Evolutionary conservation across 2,888 invertebrate genomes (phyloP), one percentile per base, ranked within the genome.

Genomic region (Eupithecia subfuscata): DNA sequence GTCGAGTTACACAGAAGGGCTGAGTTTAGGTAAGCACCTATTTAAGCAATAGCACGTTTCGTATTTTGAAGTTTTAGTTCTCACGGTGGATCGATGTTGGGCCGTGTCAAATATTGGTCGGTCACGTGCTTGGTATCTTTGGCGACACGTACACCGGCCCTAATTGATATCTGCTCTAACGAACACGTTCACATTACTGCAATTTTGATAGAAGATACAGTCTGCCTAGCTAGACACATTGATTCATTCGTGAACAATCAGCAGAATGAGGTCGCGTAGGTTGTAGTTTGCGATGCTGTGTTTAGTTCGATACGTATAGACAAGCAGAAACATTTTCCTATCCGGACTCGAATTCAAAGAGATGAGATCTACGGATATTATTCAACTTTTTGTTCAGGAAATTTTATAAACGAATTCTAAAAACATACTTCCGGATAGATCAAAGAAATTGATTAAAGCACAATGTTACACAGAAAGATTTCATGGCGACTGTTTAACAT

Each of bases 1-100:
- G 87, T 87, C 82, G 86, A 87, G 85, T 85, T 85, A 85, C 86
- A 86, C 79, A 82, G 82, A 83, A 81, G 84, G 83, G 87, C 87
- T 90, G 86, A 88, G 88, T 90, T 89, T 86, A 86, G 87, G 86
- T 87, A 89, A 91, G 89, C 88, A 89, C 86, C 89, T 92, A 87
- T 91, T 94, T 92, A 93, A 85, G 92, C 91, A 86, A 90, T 89
- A 91, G 87, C 93, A 93, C 93, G 93, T 93, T 91, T 91, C 85
- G 87, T 89, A 88, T 89, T 91, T 91, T 88, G 87, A 86, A 91
- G 88, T 90, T 90, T 85, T 79, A 81, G 82, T 79, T 82, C 74
- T 74, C 79, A 82, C 78, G 82, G 71, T 64, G 69, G 80, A 80
- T 84, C 80, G 80, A 75, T 76, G 80, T 63, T 75, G 75, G 76